Percentiles rank a stretch among this genome's conserved stretches.
Evolutionary conservation across 2,113 vertebrate genomes (phyloP).

Genomic region (Podocnemis expansa): DNA sequence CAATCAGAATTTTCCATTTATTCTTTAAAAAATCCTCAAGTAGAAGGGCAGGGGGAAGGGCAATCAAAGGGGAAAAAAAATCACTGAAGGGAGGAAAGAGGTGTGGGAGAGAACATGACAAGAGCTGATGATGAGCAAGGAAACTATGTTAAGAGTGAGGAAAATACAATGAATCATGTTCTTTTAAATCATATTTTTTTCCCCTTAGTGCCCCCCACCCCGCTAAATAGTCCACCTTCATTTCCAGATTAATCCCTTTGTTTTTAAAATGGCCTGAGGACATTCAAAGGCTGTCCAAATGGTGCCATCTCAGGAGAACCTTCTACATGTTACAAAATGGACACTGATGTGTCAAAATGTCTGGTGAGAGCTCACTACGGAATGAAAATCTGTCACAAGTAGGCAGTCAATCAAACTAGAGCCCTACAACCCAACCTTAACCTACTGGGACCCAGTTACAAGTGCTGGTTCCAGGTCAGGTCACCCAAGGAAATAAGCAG

Average conservation of each 20-base stretch:
- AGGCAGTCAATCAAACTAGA: not conserved
- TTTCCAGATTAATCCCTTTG: not conserved
- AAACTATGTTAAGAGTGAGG: not conserved
- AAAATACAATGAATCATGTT: not conserved
- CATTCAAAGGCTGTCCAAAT: not conserved
- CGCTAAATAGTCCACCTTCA: not conserved
- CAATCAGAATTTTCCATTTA: not conserved
- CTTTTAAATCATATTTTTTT: not conserved
- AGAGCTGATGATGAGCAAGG: not conserved
- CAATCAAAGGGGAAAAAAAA: too few relatives aligned
- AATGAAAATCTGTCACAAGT: not conserved
- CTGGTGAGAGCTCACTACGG: accelerated
- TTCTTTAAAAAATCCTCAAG: not conserved
- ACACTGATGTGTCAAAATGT: too few relatives aligned
- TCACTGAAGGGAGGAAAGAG: too few relatives aligned
- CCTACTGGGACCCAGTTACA: not conserved
- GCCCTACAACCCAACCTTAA: not conserved
- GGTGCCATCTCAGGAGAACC: not conserved
- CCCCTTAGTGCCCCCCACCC: not conserved
- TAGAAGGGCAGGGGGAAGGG: too few relatives aligned
- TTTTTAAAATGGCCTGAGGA: too few relatives aligned
- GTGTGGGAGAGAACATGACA: too few relatives aligned
- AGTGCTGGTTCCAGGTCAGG: not conserved
- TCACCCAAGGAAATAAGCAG: not conserved
- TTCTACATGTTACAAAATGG: not conserved